Percentiles rank a stretch among this genome's conserved stretches.
Conservation (phyloP, 2,888 invertebrate genomes). For the Drosophila limbata region DNA sequence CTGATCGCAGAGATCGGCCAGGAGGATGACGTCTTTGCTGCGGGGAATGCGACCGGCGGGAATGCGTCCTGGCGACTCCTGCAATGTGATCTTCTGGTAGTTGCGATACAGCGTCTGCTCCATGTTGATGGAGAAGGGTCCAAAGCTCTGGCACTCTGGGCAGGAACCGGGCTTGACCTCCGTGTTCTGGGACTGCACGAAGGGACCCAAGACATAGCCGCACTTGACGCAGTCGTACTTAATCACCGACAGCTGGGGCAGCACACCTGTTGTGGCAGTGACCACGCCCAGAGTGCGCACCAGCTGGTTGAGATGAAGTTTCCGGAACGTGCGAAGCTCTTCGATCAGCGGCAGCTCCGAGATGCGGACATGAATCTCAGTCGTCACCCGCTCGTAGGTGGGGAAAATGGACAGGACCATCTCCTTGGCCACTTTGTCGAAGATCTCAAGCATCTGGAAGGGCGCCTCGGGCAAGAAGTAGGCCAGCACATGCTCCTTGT, state of each 20-base stretch:
- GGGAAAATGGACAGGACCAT: slow-evolving; percentile 97
- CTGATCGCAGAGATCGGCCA: slow-evolving; percentile 97
- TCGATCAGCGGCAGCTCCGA: slow-evolving; percentile 98
- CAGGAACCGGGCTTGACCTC: slow-evolving; percentile 98
- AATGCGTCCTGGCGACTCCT: slow-evolving; percentile 99
- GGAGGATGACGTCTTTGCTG: slow-evolving; percentile 97
- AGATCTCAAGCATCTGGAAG: slow-evolving; percentile 97
- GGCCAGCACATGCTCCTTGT: slow-evolving; percentile 96
- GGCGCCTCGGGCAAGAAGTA: slow-evolving; percentile 99
- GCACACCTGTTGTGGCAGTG: slow-evolving; percentile 96
- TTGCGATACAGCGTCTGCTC: slow-evolving; percentile 99
- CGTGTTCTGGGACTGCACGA: slow-evolving; percentile 95
- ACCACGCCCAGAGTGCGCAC: slow-evolving; percentile 98
- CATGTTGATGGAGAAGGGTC: slow-evolving; percentile 99
- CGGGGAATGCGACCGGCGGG: slow-evolving; percentile 98
- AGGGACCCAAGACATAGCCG: slow-evolving; percentile 97
- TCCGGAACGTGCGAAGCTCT: slow-evolving; percentile 96
- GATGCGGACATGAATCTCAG: slow-evolving; percentile 97
- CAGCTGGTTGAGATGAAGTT: slow-evolving; percentile 96
- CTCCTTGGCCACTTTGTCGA: slow-evolving; percentile 97
- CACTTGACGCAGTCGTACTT: slow-evolving; percentile 99
- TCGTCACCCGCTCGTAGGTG: slow-evolving; percentile 96
- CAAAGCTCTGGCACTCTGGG: slow-evolving; percentile 98
- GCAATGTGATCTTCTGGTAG: slow-evolving; percentile 98
- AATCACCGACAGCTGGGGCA: slow-evolving; percentile 97